A percentile compares a stretch with the other conserved stretches of the same genome.
Evolutionary conservation across 2,113 vertebrate genomes (phyloP).

Genomic region (Donacobius atricapilla): DNA sequence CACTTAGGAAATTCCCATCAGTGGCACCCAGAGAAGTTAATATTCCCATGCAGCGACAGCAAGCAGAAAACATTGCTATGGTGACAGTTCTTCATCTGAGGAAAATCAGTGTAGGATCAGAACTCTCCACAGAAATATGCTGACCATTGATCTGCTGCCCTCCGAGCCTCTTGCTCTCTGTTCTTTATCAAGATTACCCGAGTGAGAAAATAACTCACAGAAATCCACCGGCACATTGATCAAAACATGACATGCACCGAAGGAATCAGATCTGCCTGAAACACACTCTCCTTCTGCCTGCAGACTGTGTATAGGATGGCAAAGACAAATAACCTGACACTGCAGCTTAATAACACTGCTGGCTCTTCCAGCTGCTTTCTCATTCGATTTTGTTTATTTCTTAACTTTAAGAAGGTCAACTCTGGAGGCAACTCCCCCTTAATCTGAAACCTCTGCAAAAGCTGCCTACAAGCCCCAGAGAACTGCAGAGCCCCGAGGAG

Average conservation of each 20-base stretch:
- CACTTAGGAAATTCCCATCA: background rate
- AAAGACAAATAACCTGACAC: background rate
- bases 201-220: background rate
- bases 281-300: background rate
- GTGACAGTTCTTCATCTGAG: background rate
- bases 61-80: background rate
- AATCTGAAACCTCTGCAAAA: background rate
- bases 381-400: background rate
- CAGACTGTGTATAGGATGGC: background rate
- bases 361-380: background rate
- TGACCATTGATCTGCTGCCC: background rate
- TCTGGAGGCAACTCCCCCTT: background rate
- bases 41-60: background rate
- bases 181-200: background rate
- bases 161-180: background rate
- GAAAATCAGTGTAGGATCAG: background rate
- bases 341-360: background rate
- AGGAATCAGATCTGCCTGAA: background rate
- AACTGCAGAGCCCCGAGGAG: background rate
- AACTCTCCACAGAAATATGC: background rate
- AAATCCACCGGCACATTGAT: background rate
- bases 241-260: rapidly evolving
- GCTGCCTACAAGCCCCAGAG: background rate
- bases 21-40: background rate
- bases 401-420: background rate